Conservation (phyloP, 2,113 vertebrate genomes). For the Planiliza haematocheilus region DNA sequence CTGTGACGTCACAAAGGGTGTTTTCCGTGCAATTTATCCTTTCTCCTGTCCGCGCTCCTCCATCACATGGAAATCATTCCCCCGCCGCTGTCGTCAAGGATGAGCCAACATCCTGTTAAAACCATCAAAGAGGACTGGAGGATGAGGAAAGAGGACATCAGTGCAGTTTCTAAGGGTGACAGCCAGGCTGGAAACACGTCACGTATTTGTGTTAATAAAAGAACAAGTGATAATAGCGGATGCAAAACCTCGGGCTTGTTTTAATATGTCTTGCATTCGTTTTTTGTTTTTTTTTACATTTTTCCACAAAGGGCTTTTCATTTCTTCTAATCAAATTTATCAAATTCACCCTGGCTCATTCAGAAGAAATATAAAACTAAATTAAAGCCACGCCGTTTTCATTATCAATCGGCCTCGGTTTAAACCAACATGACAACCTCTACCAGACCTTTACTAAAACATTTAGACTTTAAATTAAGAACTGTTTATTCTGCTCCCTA, state of each 20-base stretch:
- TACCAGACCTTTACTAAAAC: no score
- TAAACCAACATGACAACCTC: not conserved
- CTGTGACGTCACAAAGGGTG: not conserved
- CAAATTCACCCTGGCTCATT: not conserved
- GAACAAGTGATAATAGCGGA: no score
- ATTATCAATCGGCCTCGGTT: not conserved
- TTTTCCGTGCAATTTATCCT: constrained; percentile 1
- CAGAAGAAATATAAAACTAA: not conserved
- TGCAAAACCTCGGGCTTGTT: not conserved
- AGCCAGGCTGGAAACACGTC: no score
- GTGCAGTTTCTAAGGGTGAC: no score
- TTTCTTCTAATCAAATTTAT: not conserved
- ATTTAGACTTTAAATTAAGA: no score
- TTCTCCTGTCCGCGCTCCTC: not conserved
- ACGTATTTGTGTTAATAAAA: no score
- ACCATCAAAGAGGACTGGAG: no score
- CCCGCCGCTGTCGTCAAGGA: not conserved
- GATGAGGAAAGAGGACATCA: no score
- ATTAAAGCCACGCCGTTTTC: not conserved
- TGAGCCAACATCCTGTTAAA: not conserved
- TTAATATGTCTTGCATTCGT: not conserved
- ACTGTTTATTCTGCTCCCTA: not conserved
- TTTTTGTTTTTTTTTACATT: not conserved
- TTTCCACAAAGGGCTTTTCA: not conserved
- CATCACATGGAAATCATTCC: constrained; percentile 5